phyloP scores from a whole-genome alignment of 2,797 vertebrate species.

The Chiroxiphia lanceolata region DNA sequence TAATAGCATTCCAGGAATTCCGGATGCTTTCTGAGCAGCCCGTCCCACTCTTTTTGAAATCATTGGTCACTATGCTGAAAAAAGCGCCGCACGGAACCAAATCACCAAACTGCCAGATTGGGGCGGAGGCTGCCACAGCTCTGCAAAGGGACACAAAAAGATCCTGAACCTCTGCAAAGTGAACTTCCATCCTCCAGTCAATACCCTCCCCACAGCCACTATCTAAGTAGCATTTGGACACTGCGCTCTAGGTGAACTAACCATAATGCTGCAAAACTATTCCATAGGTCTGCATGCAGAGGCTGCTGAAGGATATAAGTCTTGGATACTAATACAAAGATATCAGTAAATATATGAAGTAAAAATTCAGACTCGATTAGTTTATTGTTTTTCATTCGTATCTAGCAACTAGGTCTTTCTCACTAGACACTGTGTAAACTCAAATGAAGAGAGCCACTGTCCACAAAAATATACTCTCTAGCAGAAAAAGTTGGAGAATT shows the following conservation, averaged over 20 bases:
- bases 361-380: not conserved
- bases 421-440: not conserved
- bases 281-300: not conserved
- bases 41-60: slow-evolving; percentile 83
- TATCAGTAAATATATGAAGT: not conserved
- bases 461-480: not conserved
- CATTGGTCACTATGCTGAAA: slow-evolving; percentile 86
- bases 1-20: slow-evolving; percentile 88
- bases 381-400: not conserved
- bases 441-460: not conserved
- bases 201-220: not conserved
- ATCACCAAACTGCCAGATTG: slow-evolving; percentile 92
- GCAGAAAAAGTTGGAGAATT: not conserved
- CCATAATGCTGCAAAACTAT: not conserved
- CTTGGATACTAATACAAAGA: not conserved
- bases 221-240: not conserved
- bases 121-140: slow-evolving; percentile 93
- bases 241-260: not conserved
- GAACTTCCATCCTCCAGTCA: not conserved
- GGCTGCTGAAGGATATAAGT: not conserved
- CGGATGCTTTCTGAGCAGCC: slow-evolving; percentile 86
- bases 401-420: not conserved
- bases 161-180: not conserved
- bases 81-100: slow-evolving; percentile 88
- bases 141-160: slow-evolving; percentile 67